Percentiles rank a stretch among this genome's conserved stretches.
Evolutionary conservation across 2,797 vertebrate species (phyloP).

Genomic region (Graptemys geographica): DNA sequence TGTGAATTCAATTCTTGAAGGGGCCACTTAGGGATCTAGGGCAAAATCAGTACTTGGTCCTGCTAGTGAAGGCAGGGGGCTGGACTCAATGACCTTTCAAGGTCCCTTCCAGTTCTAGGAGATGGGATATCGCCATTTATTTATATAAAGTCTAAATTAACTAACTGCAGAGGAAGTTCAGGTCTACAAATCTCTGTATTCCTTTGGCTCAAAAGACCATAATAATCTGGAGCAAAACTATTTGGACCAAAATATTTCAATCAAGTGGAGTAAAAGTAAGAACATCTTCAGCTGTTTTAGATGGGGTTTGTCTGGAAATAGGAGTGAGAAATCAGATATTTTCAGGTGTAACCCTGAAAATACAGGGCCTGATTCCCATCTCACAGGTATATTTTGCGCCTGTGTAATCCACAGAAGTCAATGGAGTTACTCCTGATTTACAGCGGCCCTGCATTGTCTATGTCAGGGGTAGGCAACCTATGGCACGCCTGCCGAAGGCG

Average conservation of each 20-base stretch:
- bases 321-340: not conserved
- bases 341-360: not conserved
- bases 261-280: not conserved
- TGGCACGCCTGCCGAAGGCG: too few species aligned
- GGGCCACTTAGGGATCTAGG: too few species aligned
- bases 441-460: not conserved
- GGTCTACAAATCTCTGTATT: not conserved
- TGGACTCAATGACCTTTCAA: too few species aligned
- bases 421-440: not conserved
- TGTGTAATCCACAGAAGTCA: not conserved
- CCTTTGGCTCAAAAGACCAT: not conserved
- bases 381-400: not conserved
- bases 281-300: not conserved
- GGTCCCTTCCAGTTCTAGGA: too few species aligned
- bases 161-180: not conserved
- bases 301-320: not conserved
- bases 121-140: too few species aligned
- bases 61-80: too few species aligned
- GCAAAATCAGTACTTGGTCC: too few species aligned
- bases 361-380: not conserved
- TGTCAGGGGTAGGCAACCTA: not conserved
- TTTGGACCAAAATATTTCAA: not conserved
- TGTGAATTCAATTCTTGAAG: too few species aligned
- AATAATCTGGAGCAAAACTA: not conserved
- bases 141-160: not conserved